Evolutionary conservation across 2,888 invertebrate species (phyloP).

Genomic region (Linnaemya tessellans): DNA sequence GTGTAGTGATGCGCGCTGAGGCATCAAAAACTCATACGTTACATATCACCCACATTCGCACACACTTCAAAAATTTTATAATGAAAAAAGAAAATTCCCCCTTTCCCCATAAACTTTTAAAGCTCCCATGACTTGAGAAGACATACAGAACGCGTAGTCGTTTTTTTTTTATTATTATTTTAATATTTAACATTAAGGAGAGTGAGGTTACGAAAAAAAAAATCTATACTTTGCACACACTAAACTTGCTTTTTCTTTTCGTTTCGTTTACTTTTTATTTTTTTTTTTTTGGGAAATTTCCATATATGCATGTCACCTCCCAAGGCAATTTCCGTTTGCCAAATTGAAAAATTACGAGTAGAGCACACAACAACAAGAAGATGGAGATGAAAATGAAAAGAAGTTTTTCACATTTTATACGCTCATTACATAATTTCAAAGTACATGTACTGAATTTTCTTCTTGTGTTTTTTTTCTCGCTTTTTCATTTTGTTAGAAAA

Average conservation of each 20-base stretch:
- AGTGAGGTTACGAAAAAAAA: conserved; percentile 54
- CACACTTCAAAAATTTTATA: conserved; percentile 1
- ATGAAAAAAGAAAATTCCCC: conserved; percentile 13
- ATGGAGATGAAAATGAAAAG: conserved; percentile 70
- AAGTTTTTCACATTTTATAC: conserved; percentile 80
- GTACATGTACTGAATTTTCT: conserved; percentile 79
- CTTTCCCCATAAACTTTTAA: conserved; percentile 15
- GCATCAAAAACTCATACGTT: conserved; percentile 71
- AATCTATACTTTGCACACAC: conserved; percentile 53
- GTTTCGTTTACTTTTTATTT: conserved; percentile 12
- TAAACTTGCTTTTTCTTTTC: conserved; percentile 50
- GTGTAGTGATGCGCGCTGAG: conserved; percentile 70
- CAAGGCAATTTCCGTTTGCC: conserved; percentile 82
- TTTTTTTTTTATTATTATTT: conserved; percentile 11
- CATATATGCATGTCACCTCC: conserved; percentile 79
- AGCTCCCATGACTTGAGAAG: conserved; percentile 40
- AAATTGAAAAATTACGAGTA: conserved; percentile 82
- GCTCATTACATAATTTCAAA: conserved; percentile 82
- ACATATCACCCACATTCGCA: conserved; percentile 65
- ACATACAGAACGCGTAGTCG: conserved; percentile 46
- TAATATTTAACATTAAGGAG: conserved; percentile 44
- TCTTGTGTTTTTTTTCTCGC: neutral
- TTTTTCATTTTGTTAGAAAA: conserved; percentile 66
- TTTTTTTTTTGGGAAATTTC: conserved; percentile 35
- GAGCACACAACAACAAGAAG: conserved; percentile 24